Base-by-base conservation (phyloP, 1,140 invertebrate species). In the Thaumetopoea pityocampa region DNA sequence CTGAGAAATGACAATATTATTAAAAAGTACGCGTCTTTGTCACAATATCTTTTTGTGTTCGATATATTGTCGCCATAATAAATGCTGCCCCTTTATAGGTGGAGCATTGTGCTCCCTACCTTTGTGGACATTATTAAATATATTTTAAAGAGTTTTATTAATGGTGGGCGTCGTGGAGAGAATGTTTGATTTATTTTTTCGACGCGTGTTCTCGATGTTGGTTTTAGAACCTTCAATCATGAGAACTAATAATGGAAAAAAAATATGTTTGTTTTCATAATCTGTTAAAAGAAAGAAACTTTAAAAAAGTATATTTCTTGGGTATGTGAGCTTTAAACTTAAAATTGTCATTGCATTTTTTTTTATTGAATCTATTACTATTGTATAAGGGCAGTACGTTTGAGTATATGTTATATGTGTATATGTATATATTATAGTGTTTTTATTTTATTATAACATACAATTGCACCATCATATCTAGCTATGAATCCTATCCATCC, bases 1-100 rank as follows among this genome's bases (percentile, higher is more conserved):
- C 69, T 81, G 76, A 84, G 80, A 84, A 84, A 84, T 84, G 80
- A 84, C 80, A 84, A 81, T 81, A 84, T 84, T 84, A 84, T 84
- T 84, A 84, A 84, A 84, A 81, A 84, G 71, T 78, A 80, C 67
- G 67, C 71, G 47, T 83, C 72, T 78, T 81, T 81, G 77, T 81
- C 74, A 79, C 77, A 64, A 72, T 81, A 83, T 83, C 79, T 83
- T 83, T 81, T 83, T 83, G 79, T 83, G 59, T 83, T 73, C 68
- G 62, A 79, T 83, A 83, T 81, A 83, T 83, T 83, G 77, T 81
- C 80, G 64, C 74, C 48, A 81, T 84, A 80, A 84, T 81, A 84
- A 81, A 84, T 84, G 80, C 73, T 66, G 71, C 66, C 59, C 70
- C 69, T 81, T 83, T 77, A 84, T 74, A 67, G 72, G 38, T 57